Evolutionary conservation across 2,888 invertebrate genomes (phyloP).

Genomic region (Formica aserva): DNA sequence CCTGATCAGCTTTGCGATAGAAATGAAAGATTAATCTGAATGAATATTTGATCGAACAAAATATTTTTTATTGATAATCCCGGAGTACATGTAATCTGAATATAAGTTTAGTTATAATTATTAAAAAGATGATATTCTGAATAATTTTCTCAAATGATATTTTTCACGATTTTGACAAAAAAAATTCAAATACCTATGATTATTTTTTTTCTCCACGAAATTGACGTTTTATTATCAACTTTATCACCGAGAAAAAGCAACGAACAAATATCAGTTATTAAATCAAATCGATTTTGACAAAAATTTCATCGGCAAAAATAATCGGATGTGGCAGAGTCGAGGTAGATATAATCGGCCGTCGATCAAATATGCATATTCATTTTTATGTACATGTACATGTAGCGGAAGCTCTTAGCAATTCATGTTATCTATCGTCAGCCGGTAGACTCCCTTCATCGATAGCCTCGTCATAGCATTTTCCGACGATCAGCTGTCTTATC

Average conservation of each 20-base stretch:
- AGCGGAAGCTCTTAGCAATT: slow-evolving; percentile 80
- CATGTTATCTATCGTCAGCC: slow-evolving; percentile 76
- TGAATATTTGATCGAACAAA: not conserved
- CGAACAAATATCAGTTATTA: slow-evolving; percentile 20
- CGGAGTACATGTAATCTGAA: not conserved
- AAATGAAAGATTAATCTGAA: slow-evolving; percentile 1
- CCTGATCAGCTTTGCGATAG: not conserved
- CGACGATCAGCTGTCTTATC: slow-evolving; percentile 76
- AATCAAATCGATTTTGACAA: slow-evolving; percentile 42
- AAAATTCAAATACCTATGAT: too few relatives aligned
- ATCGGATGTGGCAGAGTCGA: slow-evolving; percentile 42
- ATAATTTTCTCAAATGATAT: not conserved
- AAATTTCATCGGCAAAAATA: slow-evolving; percentile 45
- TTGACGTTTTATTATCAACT: not conserved
- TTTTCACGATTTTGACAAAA: not conserved
- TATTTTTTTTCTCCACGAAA: not conserved
- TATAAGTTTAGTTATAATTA: not conserved
- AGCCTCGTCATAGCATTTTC: slow-evolving; percentile 74
- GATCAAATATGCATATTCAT: slow-evolving; percentile 58
- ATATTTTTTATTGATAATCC: not conserved
- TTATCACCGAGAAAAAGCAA: not conserved
- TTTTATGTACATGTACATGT: slow-evolving; percentile 23
- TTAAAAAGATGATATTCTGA: not conserved
- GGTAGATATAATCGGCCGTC: slow-evolving; percentile 52
- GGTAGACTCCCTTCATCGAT: slow-evolving; percentile 72